These are phyloP conservation scores for Martes martes DNA, from an alignment of 2,113 vertebrate genomes.

Conservation along the genomic window DNA sequence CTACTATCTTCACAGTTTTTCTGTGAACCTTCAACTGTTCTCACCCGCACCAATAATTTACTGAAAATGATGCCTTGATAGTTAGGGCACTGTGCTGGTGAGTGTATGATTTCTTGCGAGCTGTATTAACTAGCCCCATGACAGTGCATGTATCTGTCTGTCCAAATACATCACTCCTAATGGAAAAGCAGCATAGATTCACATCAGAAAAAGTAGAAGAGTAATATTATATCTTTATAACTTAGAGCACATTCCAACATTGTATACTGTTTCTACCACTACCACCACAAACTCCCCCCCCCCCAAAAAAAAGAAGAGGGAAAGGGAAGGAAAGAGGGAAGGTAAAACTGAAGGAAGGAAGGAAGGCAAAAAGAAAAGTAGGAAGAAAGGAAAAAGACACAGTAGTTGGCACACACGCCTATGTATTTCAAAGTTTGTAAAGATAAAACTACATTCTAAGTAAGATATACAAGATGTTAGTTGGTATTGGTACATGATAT, in stretches of 20 bases:
- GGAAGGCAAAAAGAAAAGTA: not conserved
- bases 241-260: not conserved
- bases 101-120: not conserved
- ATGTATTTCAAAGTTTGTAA: not conserved
- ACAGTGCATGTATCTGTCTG: not conserved
- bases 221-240: not conserved
- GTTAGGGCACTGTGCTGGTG: not conserved
- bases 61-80: not conserved
- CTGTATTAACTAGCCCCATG: not conserved
- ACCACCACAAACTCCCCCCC: accelerated
- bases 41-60: not conserved
- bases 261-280: not conserved
- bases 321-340: not conserved
- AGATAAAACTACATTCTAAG: not conserved
- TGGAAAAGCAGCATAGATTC: not conserved
- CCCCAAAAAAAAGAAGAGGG: accelerated
- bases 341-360: not conserved
- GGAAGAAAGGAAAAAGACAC: not conserved
- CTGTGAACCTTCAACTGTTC: not conserved
- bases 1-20: not conserved
- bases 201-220: not conserved
- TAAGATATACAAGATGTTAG: not conserved
- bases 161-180: not conserved
- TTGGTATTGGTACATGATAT: not conserved
- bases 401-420: not conserved